Evolutionary conservation across 2,113 vertebrate genomes (phyloP).

Genomic region (Lepus timidus): DNA sequence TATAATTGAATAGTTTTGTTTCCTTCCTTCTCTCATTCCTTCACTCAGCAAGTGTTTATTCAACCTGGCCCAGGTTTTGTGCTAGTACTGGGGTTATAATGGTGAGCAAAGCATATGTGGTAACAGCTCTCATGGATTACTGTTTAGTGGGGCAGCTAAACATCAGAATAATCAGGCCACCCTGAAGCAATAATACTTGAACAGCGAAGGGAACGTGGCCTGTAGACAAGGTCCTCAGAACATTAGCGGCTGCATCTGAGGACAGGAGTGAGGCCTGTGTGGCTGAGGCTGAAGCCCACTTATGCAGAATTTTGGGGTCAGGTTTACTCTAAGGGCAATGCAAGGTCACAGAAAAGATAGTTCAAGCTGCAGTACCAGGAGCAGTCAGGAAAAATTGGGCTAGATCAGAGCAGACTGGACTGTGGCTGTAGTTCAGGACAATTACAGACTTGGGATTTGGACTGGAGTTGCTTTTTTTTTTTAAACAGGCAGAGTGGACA

Average conservation of each 20-base stretch:
- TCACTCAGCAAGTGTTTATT: background rate
- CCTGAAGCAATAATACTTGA: background rate
- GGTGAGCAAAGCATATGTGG: background rate
- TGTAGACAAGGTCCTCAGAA: background rate
- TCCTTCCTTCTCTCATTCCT: background rate
- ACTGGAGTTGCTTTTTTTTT: no score
- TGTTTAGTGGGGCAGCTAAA: background rate
- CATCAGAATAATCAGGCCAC: background rate
- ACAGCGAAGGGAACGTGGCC: background rate
- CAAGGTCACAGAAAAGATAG: background rate
- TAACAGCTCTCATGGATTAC: background rate
- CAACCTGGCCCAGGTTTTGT: background rate
- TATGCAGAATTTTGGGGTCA: background rate
- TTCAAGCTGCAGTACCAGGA: background rate
- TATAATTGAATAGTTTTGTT: conserved; percentile 37
- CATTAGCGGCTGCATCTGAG: background rate
- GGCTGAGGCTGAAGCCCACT: background rate
- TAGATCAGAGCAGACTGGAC: no score
- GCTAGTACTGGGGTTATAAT: background rate
- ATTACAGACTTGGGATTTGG: background rate
- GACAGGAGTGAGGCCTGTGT: background rate
- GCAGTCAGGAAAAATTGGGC: background rate
- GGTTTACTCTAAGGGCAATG: background rate
- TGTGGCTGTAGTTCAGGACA: background rate
- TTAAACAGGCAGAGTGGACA: no score